These are phyloP conservation scores for Drosophila rhopaloa DNA, from an alignment of 1,140 invertebrate species.

Conservation along the genomic window DNA sequence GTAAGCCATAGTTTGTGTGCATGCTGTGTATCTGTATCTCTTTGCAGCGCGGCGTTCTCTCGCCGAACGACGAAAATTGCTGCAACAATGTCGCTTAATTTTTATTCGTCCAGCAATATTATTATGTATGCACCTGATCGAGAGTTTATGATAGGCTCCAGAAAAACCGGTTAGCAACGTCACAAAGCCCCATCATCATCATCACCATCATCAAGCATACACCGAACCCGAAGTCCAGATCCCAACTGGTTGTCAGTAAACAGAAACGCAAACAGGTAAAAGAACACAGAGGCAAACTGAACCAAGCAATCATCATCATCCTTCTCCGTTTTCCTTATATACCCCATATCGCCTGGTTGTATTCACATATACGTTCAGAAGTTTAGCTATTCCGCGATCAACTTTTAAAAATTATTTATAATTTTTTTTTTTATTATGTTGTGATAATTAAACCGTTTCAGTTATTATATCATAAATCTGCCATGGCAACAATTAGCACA, in stretches of 20 bases:
- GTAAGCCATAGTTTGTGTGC: constrained; percentile 28
- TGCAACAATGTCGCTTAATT: constrained; percentile 70
- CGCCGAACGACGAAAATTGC: constrained; percentile 55
- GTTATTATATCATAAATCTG: no score
- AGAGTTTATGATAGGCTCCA: constrained; percentile 51
- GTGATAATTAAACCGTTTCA: no score
- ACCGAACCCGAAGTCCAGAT: constrained; percentile 21
- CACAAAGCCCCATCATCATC: constrained; percentile 37
- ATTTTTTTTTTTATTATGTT: no score
- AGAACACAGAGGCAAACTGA: constrained; percentile 24
- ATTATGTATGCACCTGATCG: constrained; percentile 68
- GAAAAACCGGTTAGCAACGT: constrained; percentile 70
- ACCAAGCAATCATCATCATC: constrained; percentile 30
- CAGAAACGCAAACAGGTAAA: constrained; percentile 39
- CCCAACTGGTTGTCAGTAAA: constrained; percentile 57
- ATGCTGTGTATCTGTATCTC: constrained; percentile 54
- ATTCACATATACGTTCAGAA: constrained; percentile 2
- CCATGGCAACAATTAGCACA: no score
- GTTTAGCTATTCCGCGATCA: neutral
- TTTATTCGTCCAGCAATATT: constrained; percentile 42
- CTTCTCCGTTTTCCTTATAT: constrained; percentile 39
- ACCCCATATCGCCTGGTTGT: neutral
- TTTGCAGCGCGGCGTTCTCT: constrained; percentile 40
- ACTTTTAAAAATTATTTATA: no score
- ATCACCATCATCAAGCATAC: constrained; percentile 21